These are phyloP conservation scores for Sapajus apella DNA, from an alignment of 2,113 vertebrate genomes.

Conservation along the genomic window DNA sequence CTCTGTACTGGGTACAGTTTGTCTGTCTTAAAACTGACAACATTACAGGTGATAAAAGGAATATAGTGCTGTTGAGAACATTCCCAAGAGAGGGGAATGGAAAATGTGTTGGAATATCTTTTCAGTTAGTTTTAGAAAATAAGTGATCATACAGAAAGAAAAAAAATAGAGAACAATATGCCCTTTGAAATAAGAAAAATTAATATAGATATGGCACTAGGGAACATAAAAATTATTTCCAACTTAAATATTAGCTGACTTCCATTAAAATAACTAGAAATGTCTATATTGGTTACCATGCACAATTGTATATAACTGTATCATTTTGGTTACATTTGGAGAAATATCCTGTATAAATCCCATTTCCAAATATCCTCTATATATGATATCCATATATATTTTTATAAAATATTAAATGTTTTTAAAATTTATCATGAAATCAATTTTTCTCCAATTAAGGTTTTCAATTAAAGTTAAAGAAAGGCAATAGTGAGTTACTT, in stretches of 20 bases:
- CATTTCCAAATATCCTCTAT: neutral
- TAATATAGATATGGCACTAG: neutral
- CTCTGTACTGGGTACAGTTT: neutral
- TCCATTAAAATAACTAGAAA: conserved; percentile 59
- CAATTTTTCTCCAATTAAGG: neutral
- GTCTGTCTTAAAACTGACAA: neutral
- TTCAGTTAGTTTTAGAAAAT: neutral
- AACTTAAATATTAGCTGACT: neutral
- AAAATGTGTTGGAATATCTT: neutral
- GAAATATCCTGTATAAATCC: neutral
- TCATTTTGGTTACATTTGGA: neutral
- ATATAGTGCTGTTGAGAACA: neutral
- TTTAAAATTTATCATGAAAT: neutral
- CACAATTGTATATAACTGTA: neutral
- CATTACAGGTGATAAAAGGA: neutral
- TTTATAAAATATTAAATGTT: neutral
- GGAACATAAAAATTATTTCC: neutral
- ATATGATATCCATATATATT: neutral
- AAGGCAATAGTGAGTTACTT: neutral
- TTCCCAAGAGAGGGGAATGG: neutral
- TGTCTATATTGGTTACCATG: neutral
- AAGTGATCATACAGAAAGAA: neutral
- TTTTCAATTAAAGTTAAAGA: conserved; percentile 26
- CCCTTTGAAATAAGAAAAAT: conserved; percentile 11
- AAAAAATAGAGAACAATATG: conserved; percentile 12